Evolutionary conservation across 2,888 invertebrate species (phyloP).

Genomic region (Cordylochernes scorpioides): DNA sequence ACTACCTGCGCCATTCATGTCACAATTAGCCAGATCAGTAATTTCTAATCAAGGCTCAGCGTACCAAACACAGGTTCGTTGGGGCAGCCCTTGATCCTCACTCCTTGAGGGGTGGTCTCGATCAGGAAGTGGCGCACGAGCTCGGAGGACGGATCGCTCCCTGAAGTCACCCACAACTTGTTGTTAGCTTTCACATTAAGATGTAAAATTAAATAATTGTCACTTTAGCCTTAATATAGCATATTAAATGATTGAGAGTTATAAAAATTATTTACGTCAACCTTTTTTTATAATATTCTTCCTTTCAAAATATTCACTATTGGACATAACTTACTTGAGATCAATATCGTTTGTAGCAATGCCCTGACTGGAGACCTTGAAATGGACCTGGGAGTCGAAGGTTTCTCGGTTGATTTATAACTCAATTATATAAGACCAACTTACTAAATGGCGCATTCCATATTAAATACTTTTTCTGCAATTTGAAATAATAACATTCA

Average conservation of each 20-base stretch:
- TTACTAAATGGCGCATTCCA: no score
- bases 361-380: conserved; percentile 85
- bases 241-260: no score
- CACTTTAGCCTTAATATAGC: no score
- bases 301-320: not conserved
- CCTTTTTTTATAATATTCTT: not conserved
- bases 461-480: no score
- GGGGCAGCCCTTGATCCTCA: conserved; percentile 71
- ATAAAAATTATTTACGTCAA: no score
- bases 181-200: no score
- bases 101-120: conserved; percentile 82
- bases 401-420: conserved; percentile 29
- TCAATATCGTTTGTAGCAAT: conserved; percentile 88
- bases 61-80: conserved; percentile 86
- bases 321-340: conserved; percentile 34
- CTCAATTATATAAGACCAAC: no score
- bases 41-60: conserved; percentile 10
- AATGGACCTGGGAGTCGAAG: conserved; percentile 51
- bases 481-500: no score
- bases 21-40: no score
- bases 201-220: no score
- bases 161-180: not conserved
- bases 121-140: conserved; percentile 87
- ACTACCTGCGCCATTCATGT: no score
- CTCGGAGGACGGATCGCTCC: conserved; percentile 34